Percentiles rank a stretch among this genome's conserved stretches.
Evolutionary conservation across 2,113 vertebrate genomes (phyloP).

Genomic region (Puffinus mauretanicus): DNA sequence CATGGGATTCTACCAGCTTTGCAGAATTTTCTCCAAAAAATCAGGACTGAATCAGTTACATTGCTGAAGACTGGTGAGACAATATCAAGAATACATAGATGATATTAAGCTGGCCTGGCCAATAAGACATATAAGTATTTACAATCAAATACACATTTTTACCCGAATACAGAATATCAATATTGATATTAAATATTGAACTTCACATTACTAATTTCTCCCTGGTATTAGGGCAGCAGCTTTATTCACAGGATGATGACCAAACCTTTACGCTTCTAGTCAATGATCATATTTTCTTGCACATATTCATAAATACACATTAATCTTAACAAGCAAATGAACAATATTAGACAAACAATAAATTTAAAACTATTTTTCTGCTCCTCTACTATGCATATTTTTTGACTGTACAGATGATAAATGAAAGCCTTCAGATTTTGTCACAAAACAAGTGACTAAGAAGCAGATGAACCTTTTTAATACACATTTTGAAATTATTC

Average conservation of each 20-base stretch:
- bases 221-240: not conserved
- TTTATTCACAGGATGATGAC: not conserved
- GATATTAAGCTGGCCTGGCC: not conserved
- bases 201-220: not conserved
- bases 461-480: not conserved
- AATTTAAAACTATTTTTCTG: not conserved
- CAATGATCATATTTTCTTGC: not conserved
- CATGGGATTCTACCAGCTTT: not conserved
- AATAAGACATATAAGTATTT: not conserved
- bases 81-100: not conserved
- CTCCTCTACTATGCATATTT: not conserved
- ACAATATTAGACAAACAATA: not conserved
- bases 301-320: not conserved
- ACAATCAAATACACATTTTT: not conserved
- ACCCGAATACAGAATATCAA: not conserved
- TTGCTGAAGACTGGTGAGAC: not conserved
- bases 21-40: not conserved
- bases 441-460: not conserved
- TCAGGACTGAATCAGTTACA: not conserved
- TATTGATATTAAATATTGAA: not conserved
- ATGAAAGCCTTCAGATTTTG: not conserved
- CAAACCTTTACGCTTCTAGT: not conserved
- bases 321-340: not conserved
- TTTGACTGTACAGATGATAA: not conserved
- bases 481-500: not conserved